phyloP scores from a whole-genome alignment of 2,113 vertebrate genomes.

The Colinus virginianus region DNA sequence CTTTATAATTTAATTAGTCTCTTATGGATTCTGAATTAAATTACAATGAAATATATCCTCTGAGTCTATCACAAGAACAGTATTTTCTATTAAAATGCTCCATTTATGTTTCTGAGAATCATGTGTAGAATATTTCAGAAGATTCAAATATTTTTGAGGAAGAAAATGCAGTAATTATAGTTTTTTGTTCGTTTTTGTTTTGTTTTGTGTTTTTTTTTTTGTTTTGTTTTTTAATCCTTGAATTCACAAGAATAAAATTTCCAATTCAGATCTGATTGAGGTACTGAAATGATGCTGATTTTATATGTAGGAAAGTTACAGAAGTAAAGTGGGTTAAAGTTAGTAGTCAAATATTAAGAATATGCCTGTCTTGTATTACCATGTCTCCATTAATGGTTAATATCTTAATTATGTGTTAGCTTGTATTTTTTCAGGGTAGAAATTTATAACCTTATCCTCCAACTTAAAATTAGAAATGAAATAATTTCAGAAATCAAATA shows the following conservation, averaged over 20 bases:
- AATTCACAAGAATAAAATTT: neutral
- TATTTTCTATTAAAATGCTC: neutral
- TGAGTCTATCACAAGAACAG: neutral
- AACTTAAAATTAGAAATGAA: neutral
- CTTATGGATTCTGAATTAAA: neutral
- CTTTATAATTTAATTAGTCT: neutral
- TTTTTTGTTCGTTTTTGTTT: neutral
- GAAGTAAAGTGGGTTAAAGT: neutral
- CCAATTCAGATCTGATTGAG: neutral
- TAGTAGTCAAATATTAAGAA: neutral
- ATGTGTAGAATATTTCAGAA: neutral
- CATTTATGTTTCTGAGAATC: neutral
- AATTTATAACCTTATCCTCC: neutral
- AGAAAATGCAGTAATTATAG: neutral
- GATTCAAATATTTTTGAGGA: neutral
- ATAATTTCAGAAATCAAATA: neutral
- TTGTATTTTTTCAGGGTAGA: neutral
- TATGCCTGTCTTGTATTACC: neutral
- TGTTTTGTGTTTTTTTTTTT: no score
- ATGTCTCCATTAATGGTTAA: neutral
- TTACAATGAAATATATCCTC: neutral
- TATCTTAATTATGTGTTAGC: fast-evolving
- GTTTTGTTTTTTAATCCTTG: no score
- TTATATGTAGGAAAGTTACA: neutral
- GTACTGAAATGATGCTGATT: neutral